Evolutionary conservation across 1,140 invertebrate genomes (phyloP), one percentile per base, ranked within the genome.

Genomic region (Drosophila jambulina): DNA sequence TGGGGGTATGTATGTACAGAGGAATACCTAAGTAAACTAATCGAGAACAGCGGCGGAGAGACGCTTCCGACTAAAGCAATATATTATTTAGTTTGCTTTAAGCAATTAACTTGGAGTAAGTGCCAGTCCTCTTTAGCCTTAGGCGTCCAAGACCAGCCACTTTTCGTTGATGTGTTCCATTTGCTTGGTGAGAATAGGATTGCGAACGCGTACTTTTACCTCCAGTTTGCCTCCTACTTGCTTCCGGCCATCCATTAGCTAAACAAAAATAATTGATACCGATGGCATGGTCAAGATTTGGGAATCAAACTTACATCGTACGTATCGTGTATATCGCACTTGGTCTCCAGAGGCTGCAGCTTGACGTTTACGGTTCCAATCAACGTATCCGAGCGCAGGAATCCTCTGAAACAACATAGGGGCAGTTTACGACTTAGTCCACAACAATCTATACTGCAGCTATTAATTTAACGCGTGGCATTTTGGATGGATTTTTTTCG

Each of bases 211-310:
- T 25, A 99, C 93, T 93, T 98, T 98, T 0, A 99, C 94, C 94
- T 99, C 98, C 49, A 99, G 80, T 91, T 98, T 98, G 9, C 98
- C 98, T 17, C 98, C 97, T 6, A 96, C 95, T 38, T 96, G 93
- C 82, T 97, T 97, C 17, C 98, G 94, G 1, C 98, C 98, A 82
- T 99, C 98, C 95, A 98, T 96, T 62, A 99, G 88, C 96, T 98
- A 92, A 49, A 29, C 10, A 61, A 58, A 4, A 32, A 15, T n/a
- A 78, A 17, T 69, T 51, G 54, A 78, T 54, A 88, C 17, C 0
- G 17, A 12, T 17, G 10, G 25, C 6, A 2, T 34, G 4, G 2
- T 3, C 17, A 38, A 23, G 32, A 12, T 4, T 21, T 10, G 2
- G 12, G 8, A 2, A 17, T 23, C 3, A 10, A n/a, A 95, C 96